Evolutionary conservation across 2,888 invertebrate genomes (phyloP), one percentile per base, ranked within the genome.

Genomic region (Camponotus fellah): DNA sequence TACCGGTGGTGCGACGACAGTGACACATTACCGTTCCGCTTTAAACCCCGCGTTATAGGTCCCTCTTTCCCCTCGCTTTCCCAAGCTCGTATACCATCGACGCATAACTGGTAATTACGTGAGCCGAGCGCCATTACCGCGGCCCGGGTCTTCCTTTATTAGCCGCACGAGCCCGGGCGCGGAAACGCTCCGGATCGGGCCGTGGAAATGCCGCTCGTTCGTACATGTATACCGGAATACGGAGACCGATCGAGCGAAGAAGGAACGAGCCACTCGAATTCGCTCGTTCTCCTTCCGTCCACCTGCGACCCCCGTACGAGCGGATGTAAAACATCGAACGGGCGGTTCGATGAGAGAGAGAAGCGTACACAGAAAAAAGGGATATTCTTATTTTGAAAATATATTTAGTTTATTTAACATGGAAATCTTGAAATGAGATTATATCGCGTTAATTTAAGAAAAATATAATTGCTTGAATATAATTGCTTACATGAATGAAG

Each of bases 91-190:
- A 92, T 90, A 92, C 90, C 92, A 92, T 92, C 89, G 91, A 89
- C 87, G 90, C 92, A 92, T 93, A 93, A 92, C 93, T 90, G 92
- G 92, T 93, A 93, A 93, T 94, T 93, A 94, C 92, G 88, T 89
- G 88, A 88, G 87, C 91, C 90, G 86, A 90, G 91, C 91, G 91
- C 91, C 91, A 92, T 93, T 92, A 91, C 88, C 90, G 89, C 84
- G 81, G 85, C 87, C 87, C 86, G 80, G 84, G 83, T 87, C 90
- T 91, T 91, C 91, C 91, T 91, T 92, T 92, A 91, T 91, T 91
- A 86, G 85, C 85, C 84, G 86, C 77, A 84, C 60, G 66, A 86
- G 86, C 66, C 64, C 80, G 82, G 40, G 17, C 85, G 86, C 91
- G 91, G 91, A 92, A 91, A 88, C 88, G 86, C 76, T n/a, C 83